phyloP scores from a whole-genome alignment of 2,888 invertebrate genomes.

The Idaea straminata region DNA sequence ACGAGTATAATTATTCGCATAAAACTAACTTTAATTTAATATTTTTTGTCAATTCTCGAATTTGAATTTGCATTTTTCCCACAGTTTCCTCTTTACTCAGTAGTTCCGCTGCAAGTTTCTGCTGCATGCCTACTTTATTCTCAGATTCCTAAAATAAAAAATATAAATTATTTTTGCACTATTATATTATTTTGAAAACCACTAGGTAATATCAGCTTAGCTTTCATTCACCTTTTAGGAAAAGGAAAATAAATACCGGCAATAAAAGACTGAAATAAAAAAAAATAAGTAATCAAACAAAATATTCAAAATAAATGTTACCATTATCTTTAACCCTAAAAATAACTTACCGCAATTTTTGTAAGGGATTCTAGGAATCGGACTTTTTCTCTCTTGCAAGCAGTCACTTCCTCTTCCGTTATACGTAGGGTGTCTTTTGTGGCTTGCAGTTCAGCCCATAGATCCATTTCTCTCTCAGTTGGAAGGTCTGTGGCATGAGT shows the following conservation, averaged over 20 bases:
- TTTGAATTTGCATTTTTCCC: constrained; percentile 67
- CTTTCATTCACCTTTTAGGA: constrained; percentile 44
- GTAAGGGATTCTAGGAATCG: constrained; percentile 69
- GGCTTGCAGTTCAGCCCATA: constrained; percentile 68
- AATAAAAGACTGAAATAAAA: constrained; percentile 62
- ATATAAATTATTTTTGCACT: background rate
- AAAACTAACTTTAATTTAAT: constrained; percentile 65
- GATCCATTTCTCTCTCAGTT: constrained; percentile 67
- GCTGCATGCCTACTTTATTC: constrained; percentile 68
- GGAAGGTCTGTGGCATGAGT: constrained; percentile 52
- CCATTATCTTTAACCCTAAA: too few relatives aligned
- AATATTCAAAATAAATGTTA: constrained; percentile 7
- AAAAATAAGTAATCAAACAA: constrained; percentile 12
- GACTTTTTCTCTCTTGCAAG: constrained; percentile 66
- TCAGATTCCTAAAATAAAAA: constrained; percentile 59
- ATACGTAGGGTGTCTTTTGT: constrained; percentile 66
- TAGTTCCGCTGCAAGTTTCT: constrained; percentile 72
- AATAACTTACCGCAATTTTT: constrained; percentile 60
- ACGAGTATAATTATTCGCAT: background rate
- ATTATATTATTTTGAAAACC: background rate
- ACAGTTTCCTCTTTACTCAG: constrained; percentile 69
- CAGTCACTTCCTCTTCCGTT: constrained; percentile 64
- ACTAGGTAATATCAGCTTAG: constrained; percentile 9
- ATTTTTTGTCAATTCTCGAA: constrained; percentile 65
- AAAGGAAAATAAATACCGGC: constrained; percentile 51